Evolutionary conservation across 2,888 invertebrate species (phyloP).

Genomic region (Cosmorhoe ocellata): DNA sequence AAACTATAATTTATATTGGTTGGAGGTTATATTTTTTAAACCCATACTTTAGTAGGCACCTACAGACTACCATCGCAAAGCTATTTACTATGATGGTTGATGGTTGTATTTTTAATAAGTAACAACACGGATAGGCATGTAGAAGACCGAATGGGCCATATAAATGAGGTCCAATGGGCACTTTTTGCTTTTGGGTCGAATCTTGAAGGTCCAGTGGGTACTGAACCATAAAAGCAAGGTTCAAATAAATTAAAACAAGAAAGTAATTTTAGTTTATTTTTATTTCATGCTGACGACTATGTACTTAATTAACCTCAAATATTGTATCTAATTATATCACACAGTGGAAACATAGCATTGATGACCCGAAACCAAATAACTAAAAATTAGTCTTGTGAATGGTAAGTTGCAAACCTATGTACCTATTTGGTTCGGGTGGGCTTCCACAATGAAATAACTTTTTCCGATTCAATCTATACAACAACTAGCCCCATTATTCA

Average conservation of each 20-base stretch:
- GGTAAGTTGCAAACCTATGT: slow-evolving; percentile 32
- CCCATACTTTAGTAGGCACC: too few species aligned
- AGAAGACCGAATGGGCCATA: too few species aligned
- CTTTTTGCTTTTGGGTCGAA: too few species aligned
- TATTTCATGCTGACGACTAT: slow-evolving; percentile 79
- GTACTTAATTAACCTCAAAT: slow-evolving; percentile 66
- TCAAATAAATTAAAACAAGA: slow-evolving; percentile 2
- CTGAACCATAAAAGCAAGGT: background rate
- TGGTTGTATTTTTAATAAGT: too few species aligned
- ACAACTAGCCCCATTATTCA: slow-evolving; percentile 76
- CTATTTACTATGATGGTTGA: too few species aligned
- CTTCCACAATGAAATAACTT: slow-evolving; percentile 61
- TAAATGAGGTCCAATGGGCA: too few species aligned
- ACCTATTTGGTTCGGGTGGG: slow-evolving; percentile 40
- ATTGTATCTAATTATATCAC: slow-evolving; percentile 71
- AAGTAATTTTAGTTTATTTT: slow-evolving; percentile 40
- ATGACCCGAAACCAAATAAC: slow-evolving; percentile 46
- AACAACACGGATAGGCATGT: too few species aligned
- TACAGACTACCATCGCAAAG: too few species aligned
- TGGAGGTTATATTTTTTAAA: too few species aligned
- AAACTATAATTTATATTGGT: too few species aligned
- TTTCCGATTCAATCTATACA: slow-evolving; percentile 71
- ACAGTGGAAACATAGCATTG: slow-evolving; percentile 71
- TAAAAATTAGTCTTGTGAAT: slow-evolving; percentile 30
- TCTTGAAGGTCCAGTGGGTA: too few species aligned